Percentiles rank a stretch among this genome's conserved stretches.
These are phyloP conservation scores for Enteromius fasciolatus DNA, from an alignment of 2,797 vertebrate species.

Conservation along the genomic window DNA sequence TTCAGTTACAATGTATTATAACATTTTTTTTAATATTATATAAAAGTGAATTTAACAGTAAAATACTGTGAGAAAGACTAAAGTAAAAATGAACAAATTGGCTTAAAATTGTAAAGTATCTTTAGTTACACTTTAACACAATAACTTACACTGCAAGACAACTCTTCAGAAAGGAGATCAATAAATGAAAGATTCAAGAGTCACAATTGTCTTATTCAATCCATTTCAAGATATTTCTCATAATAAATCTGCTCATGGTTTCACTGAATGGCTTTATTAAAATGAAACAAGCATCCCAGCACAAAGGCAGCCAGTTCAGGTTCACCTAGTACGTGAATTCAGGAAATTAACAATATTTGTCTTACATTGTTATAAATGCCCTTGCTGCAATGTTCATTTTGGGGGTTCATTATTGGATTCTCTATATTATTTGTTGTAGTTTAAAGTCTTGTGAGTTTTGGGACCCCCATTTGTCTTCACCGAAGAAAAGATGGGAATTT, in stretches of 20 bases:
- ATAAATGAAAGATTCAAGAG: background rate
- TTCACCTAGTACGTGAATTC: constrained; percentile 2
- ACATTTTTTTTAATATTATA: background rate
- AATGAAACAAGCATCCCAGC: background rate
- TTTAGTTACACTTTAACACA: background rate
- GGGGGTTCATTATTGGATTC: constrained; percentile 31
- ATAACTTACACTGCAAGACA: background rate
- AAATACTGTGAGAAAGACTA: background rate
- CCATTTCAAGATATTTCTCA: background rate
- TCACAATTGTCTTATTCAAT: background rate
- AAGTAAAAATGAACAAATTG: background rate
- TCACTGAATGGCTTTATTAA: constrained; percentile 12
- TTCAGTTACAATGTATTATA: background rate
- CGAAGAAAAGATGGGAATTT: constrained; percentile 42
- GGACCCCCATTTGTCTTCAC: constrained; percentile 39
- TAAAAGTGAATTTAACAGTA: background rate
- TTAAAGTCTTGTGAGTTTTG: constrained; percentile 40
- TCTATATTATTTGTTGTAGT: constrained; percentile 38
- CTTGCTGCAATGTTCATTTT: constrained; percentile 23
- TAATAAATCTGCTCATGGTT: background rate
- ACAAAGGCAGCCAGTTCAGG: background rate
- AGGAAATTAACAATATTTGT: constrained; percentile 4
- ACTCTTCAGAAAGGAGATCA: background rate
- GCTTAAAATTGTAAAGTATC: background rate
- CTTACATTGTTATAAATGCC: constrained; percentile 37